Evolutionary conservation across 2,797 vertebrate genomes (phyloP), one percentile per base, ranked within the genome.

Genomic region (Phoeniculus purpureus): DNA sequence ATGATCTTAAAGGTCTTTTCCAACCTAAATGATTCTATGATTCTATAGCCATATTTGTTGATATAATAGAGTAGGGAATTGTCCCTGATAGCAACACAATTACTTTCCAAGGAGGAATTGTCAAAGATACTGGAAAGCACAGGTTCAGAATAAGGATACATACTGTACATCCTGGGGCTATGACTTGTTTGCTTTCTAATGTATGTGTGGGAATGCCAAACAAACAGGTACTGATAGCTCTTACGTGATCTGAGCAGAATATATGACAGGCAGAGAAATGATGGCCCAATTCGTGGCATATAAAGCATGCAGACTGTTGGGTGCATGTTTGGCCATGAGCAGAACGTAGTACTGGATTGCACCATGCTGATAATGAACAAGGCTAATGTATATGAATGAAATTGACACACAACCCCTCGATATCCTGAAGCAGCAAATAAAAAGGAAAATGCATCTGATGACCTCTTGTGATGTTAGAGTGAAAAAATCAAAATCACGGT

Each of bases 111-210:
- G 54, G 32, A 62, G 13, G 12, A 65, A 73, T 65, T 20, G 40
- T 60, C 19, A 55, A 55, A 92, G 23, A 13, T 67, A 54, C n/a
- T 60, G 22, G 56, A 51, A 89, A 89, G n/a, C 59, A 89, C 18
- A 65, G 21, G 34, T 85, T 92, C 62, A 68, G 6, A 29, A 11
- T 52, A 75, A 82, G 52, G 45, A 45, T 79, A 37, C 37, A 55
- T 78, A 4, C n/a, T 47, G 18, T 76, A 19, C 12, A 15, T 89
- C n/a, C 45, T 61, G n/a, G 43, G 50, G 20, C 37, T 48, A 6
- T 65, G 40, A 68, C 50, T 14, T 81, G 13, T 92, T 94, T 91
- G 19, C 59, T 92, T 93, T 85, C 84, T 85, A 29, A 23, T 67
- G 1, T 16, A 29, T 59, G 19, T 79, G 8, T 83, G 55, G 20